Percentiles rank a stretch among this genome's conserved stretches.
phyloP scores from a whole-genome alignment of 2,113 vertebrate genomes.

The Shinisaurus crocodilurus region DNA sequence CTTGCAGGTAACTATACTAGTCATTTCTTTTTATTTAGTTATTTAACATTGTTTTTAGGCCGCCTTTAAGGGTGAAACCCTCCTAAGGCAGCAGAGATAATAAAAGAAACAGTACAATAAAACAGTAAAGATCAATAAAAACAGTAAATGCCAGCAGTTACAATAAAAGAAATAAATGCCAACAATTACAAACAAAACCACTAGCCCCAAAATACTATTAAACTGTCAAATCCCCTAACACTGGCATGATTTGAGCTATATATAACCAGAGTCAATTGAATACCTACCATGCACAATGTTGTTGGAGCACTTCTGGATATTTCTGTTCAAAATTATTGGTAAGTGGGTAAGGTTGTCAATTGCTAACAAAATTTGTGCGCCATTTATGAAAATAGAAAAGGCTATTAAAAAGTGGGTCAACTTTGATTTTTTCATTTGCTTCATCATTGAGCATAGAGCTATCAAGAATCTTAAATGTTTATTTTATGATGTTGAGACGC shows the following conservation, averaged over 20 bases:
- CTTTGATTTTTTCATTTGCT: neutral
- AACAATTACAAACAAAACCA: neutral
- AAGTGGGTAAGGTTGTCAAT: neutral
- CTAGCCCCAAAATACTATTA: neutral
- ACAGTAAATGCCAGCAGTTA: neutral
- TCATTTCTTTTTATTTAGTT: neutral
- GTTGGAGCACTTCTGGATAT: neutral
- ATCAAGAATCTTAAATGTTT: neutral
- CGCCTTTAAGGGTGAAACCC: neutral
- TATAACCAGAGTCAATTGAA: neutral
- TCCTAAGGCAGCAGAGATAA: neutral
- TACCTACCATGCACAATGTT: neutral
- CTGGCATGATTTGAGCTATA: neutral
- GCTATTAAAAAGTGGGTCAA: neutral
- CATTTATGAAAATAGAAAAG: neutral
- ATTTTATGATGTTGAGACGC: neutral
- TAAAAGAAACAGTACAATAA: neutral
- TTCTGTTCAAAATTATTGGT: neutral
- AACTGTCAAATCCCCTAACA: neutral
- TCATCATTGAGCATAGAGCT: neutral
- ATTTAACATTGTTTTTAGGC: neutral
- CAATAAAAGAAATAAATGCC: neutral
- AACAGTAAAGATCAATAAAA: neutral
- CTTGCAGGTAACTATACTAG: slow-evolving; percentile 88
- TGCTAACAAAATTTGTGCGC: neutral